Percentiles rank a stretch among this genome's conserved stretches.
Evolutionary conservation across 2,113 vertebrate species (phyloP).

Genomic region (Strix aluco): DNA sequence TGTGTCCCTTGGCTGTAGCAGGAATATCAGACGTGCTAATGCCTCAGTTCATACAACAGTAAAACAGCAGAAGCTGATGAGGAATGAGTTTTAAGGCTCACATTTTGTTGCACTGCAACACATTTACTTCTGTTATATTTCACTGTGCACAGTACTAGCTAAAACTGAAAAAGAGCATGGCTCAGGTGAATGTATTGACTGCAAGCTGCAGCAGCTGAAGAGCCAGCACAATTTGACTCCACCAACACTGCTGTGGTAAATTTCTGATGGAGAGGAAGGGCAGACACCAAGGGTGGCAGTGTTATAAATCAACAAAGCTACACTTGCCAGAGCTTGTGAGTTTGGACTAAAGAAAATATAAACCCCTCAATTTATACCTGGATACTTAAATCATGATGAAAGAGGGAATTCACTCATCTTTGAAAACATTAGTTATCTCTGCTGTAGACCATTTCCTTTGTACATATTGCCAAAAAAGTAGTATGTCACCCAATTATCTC

Average conservation of each 20-base stretch:
- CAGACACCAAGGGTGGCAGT: neutral
- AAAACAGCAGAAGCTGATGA: neutral
- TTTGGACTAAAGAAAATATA: neutral
- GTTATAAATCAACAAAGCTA: neutral
- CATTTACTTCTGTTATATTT: neutral
- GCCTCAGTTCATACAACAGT: neutral
- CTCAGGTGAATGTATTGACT: neutral
- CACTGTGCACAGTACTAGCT: neutral
- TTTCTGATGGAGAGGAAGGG: fast-evolving
- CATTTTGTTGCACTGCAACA: neutral
- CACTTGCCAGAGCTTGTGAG: neutral
- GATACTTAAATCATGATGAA: neutral
- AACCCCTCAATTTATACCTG: neutral
- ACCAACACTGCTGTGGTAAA: neutral
- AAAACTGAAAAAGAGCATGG: neutral
- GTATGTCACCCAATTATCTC: fast-evolving
- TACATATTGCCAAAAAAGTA: neutral
- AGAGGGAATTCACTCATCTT: neutral
- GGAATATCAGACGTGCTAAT: neutral
- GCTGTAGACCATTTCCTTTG: neutral
- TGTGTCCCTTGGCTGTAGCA: neutral
- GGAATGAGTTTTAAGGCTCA: neutral
- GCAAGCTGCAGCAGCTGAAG: neutral
- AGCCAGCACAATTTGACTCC: neutral
- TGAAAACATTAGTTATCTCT: neutral